Evolutionary conservation across 2,797 vertebrate species (phyloP).

Genomic region (Lates japonicus): DNA sequence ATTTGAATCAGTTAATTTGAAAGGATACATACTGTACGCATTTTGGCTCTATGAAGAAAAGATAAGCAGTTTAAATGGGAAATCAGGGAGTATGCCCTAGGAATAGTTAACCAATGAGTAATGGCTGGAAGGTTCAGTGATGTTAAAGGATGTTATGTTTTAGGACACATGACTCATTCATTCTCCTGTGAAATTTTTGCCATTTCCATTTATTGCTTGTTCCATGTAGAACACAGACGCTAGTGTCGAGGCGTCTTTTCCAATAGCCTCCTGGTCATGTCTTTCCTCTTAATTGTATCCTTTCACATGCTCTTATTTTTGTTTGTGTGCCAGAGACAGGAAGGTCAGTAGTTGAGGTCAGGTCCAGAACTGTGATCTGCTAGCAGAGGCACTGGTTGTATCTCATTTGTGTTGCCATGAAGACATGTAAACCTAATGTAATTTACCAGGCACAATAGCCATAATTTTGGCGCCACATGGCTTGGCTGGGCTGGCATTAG

Average conservation of each 20-base stretch:
- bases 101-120: constrained; percentile 14
- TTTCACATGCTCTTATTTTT: not conserved
- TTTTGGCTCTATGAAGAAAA: not conserved
- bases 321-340: not conserved
- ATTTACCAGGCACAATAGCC: not conserved
- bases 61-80: not conserved
- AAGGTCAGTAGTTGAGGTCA: not conserved
- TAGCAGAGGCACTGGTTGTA: not conserved
- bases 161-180: not conserved
- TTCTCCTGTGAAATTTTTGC: constrained; percentile 2
- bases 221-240: not conserved
- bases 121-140: constrained; percentile 3
- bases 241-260: not conserved
- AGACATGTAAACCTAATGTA: constrained; percentile 8
- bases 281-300: not conserved
- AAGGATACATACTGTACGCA: not conserved
- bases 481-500: not conserved
- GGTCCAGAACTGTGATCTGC: not conserved
- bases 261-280: not conserved
- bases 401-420: not conserved
- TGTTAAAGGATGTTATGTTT: constrained; percentile 23
- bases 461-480: not conserved
- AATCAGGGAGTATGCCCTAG: not conserved
- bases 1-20: not conserved
- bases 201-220: not conserved